phyloP scores from a whole-genome alignment of 2,797 vertebrate species.

The Cephalopachus bancanus region DNA sequence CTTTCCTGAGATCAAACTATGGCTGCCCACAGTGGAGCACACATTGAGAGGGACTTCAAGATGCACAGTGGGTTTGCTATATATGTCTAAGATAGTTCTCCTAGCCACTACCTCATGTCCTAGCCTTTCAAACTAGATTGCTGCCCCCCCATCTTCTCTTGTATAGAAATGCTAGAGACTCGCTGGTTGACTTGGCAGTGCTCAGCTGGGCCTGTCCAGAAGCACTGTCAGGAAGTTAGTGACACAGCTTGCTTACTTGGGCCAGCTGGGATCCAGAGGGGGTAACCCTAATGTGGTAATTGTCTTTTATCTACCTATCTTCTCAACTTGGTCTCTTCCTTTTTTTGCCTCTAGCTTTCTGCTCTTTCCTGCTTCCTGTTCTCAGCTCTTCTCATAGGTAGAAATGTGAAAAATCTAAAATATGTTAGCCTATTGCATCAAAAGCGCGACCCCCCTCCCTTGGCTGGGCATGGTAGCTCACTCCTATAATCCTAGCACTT shows the following conservation, averaged over 20 bases:
- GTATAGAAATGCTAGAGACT: neutral
- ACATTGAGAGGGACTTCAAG: neutral
- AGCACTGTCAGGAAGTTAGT: neutral
- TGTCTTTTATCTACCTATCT: neutral
- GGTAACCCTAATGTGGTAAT: neutral
- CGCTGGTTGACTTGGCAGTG: neutral
- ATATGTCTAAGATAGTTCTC: neutral
- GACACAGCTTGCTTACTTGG: neutral
- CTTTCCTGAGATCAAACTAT: neutral
- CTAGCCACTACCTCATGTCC: too few relatives aligned
- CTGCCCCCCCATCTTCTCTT: neutral
- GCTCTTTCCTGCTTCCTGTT: slow-evolving; percentile 30
- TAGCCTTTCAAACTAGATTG: neutral
- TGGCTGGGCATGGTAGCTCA: neutral
- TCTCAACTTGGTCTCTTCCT: slow-evolving; percentile 8
- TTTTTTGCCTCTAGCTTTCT: slow-evolving; percentile 41
- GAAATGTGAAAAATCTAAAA: slow-evolving; percentile 41
- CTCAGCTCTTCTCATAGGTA: neutral
- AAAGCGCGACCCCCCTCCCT: neutral
- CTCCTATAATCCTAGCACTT: neutral
- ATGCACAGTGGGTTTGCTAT: neutral
- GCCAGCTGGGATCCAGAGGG: neutral
- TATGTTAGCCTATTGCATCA: neutral
- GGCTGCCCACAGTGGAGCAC: neutral
- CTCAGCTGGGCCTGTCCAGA: neutral